Evolutionary conservation across 30 jellyfish, hydroid and myxozoan genomes (phyloP).

Genomic region (Pseudorhiza aurosa): DNA sequence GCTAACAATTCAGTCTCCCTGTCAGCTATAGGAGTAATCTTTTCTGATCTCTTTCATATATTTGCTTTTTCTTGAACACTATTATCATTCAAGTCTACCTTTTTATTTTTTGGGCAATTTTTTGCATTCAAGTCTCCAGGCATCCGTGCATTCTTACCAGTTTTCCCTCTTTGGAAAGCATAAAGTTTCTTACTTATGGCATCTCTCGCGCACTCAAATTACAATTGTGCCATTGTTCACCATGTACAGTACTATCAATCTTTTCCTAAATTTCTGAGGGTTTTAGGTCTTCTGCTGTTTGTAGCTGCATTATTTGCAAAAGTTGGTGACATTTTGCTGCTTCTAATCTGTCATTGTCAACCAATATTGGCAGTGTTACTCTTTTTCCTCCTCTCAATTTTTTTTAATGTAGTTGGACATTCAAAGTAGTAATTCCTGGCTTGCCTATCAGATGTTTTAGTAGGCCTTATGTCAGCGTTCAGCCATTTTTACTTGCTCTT

Average conservation of each 20-base stretch:
- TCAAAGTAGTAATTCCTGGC: constrained; percentile 5
- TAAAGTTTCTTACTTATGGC: too few species aligned
- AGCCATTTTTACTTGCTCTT: constrained; percentile 24
- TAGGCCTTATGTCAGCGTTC: background rate
- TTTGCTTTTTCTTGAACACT: too few species aligned
- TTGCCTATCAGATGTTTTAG: background rate
- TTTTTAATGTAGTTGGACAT: constrained; percentile 12
- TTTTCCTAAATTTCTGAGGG: background rate
- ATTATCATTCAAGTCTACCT: too few species aligned
- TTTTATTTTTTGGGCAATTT: too few species aligned
- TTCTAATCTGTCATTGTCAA: constrained; percentile 9
- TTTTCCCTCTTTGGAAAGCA: too few species aligned
- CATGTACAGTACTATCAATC: background rate
- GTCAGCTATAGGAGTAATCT: too few species aligned
- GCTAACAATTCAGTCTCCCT: too few species aligned
- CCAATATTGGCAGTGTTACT: constrained; percentile 36
- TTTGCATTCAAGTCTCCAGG: too few species aligned
- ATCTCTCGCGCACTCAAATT: background rate
- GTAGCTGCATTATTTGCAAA: background rate
- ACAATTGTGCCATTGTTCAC: constrained; percentile 1
- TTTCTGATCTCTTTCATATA: too few species aligned
- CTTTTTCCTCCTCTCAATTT: constrained; percentile 25
- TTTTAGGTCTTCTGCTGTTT: background rate
- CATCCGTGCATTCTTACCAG: too few species aligned
- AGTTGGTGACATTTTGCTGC: constrained; percentile 39